Evolutionary conservation across 2,888 invertebrate species (phyloP).

Genomic region (Plebejus anna): DNA sequence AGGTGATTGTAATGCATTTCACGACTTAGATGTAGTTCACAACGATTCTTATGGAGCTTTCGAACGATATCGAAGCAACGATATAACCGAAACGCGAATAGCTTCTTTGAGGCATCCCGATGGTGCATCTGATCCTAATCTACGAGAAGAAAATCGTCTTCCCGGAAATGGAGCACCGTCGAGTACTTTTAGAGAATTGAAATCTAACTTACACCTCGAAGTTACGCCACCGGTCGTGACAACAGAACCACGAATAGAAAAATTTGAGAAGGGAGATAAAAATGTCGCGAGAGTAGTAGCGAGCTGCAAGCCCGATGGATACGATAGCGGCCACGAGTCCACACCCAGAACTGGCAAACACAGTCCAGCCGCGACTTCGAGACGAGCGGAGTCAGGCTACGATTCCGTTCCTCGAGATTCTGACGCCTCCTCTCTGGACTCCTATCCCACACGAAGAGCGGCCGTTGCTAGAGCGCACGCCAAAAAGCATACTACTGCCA

Average conservation of each 20-base stretch:
- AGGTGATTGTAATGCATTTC: constrained; percentile 82
- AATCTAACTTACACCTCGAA: constrained; percentile 70
- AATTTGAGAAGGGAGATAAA: constrained; percentile 82
- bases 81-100: constrained; percentile 78
- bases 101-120: constrained; percentile 92
- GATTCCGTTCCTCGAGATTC: constrained; percentile 94
- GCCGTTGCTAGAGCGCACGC: constrained; percentile 73
- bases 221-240: constrained; percentile 79
- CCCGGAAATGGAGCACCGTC: constrained; percentile 83
- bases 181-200: constrained; percentile 79
- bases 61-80: constrained; percentile 81
- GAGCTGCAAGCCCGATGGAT: constrained; percentile 85
- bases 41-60: constrained; percentile 80
- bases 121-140: constrained; percentile 95
- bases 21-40: constrained; percentile 76
- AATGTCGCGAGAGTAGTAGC: constrained; percentile 83
- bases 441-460: constrained; percentile 77
- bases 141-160: constrained; percentile 84
- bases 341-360: constrained; percentile 90
- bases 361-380: constrained; percentile 87
- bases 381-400: constrained; percentile 93
- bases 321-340: constrained; percentile 91
- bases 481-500: constrained; percentile 78
- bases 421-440: constrained; percentile 92
- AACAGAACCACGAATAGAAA: constrained; percentile 80